Percentiles rank a stretch among this genome's conserved stretches.
These are phyloP conservation scores for Butastur rufipennis DNA, from an alignment of 2,113 vertebrate genomes.

Conservation along the genomic window DNA sequence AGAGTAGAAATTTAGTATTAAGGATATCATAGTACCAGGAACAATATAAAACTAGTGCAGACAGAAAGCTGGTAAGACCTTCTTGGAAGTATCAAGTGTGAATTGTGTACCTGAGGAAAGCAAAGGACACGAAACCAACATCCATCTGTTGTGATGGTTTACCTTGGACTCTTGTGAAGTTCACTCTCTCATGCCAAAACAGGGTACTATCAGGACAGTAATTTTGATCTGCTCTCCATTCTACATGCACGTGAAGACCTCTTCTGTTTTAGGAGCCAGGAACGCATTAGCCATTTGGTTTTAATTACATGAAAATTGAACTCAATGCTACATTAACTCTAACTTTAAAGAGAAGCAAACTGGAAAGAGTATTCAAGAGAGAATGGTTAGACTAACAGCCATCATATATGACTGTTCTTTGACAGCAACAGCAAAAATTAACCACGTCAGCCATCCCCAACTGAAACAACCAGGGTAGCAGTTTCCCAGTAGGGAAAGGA, in stretches of 20 bases:
- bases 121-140: neutral
- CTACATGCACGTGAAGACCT: neutral
- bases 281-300: neutral
- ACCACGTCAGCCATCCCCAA: neutral
- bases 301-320: slow-evolving; percentile 4
- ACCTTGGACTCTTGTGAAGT: neutral
- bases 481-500: neutral
- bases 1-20: neutral
- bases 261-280: neutral
- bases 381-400: neutral
- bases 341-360: neutral
- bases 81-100: neutral
- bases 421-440: neutral
- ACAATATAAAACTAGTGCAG: neutral
- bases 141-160: neutral
- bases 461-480: neutral
- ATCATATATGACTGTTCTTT: neutral
- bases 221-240: neutral
- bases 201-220: neutral
- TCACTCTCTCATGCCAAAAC: neutral
- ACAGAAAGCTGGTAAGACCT: neutral
- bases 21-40: neutral
- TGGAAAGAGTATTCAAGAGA: neutral
- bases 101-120: neutral
- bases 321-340: neutral